Evolutionary conservation across 2,888 invertebrate genomes (phyloP).

Genomic region (Mantis religiosa): DNA sequence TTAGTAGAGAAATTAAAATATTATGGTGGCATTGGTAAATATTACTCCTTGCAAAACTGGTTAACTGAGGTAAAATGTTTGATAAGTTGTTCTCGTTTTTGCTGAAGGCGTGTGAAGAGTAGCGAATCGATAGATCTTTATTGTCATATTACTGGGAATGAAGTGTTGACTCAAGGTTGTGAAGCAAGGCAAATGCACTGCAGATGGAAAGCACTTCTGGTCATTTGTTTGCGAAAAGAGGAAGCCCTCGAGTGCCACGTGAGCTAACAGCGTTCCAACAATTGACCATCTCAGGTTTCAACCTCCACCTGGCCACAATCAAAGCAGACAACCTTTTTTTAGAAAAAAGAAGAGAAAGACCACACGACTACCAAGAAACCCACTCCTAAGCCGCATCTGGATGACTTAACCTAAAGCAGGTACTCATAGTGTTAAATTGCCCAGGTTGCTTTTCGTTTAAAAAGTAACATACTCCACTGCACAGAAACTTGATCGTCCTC

Average conservation of each 20-base stretch:
- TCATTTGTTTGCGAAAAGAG: background rate
- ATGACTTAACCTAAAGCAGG: background rate
- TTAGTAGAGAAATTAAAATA: too few species aligned
- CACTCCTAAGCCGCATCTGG: background rate
- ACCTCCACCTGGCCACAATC: background rate
- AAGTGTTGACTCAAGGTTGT: background rate
- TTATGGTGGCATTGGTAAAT: too few species aligned
- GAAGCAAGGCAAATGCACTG: background rate
- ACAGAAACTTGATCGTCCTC: too few species aligned
- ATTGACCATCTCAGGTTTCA: background rate
- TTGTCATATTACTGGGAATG: background rate
- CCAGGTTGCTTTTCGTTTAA: background rate
- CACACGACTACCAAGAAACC: background rate
- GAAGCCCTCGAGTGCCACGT: background rate
- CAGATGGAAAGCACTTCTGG: background rate
- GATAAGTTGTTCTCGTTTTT: too few species aligned
- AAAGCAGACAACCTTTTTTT: background rate
- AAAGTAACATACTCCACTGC: background rate
- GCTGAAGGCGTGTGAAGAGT: too few species aligned
- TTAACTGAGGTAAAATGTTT: too few species aligned
- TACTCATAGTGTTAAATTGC: background rate
- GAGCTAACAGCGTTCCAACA: background rate
- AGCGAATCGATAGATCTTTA: too few species aligned
- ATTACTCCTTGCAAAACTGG: too few species aligned
- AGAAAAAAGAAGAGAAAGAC: background rate